Base-by-base conservation (phyloP, 2,797 vertebrate genomes). In the Leptatherina wallacei region DNA sequence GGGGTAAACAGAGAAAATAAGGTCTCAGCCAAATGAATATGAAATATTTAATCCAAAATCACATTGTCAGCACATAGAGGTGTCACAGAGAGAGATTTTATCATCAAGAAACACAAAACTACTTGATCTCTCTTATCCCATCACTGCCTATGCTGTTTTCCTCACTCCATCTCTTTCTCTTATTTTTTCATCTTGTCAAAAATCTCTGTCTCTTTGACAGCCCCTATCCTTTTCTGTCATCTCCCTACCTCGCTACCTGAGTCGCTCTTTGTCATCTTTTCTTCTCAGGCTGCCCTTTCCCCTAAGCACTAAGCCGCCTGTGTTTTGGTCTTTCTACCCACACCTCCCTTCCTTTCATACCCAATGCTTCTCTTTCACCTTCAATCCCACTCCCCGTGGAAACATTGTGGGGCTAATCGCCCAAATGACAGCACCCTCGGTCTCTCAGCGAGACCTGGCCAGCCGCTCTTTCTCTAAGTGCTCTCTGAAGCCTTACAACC, bases 391-490 rank as follows among this genome's bases (percentile, higher is more conserved):
- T 82, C 80, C 71, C 69, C 1, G 6, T 4, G 61, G 78, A 81
- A 75, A 75, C n/a, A 24, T 74, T 54, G 75, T 66, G n/a, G 77
- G 74, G 75, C 77, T 90, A 88, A 91, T 88, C 83, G 86, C 75
- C 0, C 60, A 83, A 84, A 86, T 90, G 88, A 88, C 87, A 68
- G 82, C 64, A 44, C 65, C 77, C 14, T 47, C 47, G 44, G 71
- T 81, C 87, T 76, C 85, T 78, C 69, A 49, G 73, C 54, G 64
- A 90, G 81, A 73, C 77, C 38, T 18, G 0, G 33, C 27, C 30
- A 88, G 89, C 83, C 76, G 75, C 78, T 90, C 62, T 55, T 71
- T 77, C 85, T 60, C 87, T 85, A 86, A 90, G 89, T 91, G 90
- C 86, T 91, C 84, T 84, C 85, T 79, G 71, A 87, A 80, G 70